phyloP scores from a whole-genome alignment of 1,140 invertebrate species.

The Schlechtendalia chinensis region DNA sequence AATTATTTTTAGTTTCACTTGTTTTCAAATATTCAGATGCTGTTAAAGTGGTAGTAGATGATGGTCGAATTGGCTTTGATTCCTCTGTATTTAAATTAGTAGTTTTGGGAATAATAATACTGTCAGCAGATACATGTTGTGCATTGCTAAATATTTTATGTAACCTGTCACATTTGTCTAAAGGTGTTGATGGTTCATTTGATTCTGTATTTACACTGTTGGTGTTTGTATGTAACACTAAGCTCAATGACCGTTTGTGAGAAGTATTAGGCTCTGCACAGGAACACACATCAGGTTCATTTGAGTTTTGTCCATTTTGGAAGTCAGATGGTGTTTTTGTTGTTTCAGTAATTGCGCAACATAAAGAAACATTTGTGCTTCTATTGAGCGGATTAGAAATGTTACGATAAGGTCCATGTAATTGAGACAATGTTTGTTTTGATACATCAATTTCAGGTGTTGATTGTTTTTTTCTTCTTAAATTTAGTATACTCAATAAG shows the following conservation, averaged over 20 bases:
- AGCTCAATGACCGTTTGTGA: slow-evolving; percentile 52
- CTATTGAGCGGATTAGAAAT: slow-evolving; percentile 36
- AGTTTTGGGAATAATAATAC: slow-evolving; percentile 52
- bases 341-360: slow-evolving; percentile 54
- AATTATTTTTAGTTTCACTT: slow-evolving; percentile 56
- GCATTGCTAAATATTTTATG: slow-evolving; percentile 41
- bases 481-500: slow-evolving; percentile 24
- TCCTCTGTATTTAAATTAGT: slow-evolving; percentile 23
- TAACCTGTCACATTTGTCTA: slow-evolving; percentile 38
- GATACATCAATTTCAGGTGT: neutral
- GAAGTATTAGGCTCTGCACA: slow-evolving; percentile 45
- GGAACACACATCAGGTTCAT: slow-evolving; percentile 32
- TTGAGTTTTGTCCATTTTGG: slow-evolving; percentile 43
- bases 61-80: slow-evolving; percentile 37
- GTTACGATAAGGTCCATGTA: slow-evolving; percentile 33
- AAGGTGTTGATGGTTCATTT: slow-evolving; percentile 41
- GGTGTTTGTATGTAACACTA: slow-evolving; percentile 50
- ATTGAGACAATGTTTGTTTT: neutral
- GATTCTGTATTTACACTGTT: slow-evolving; percentile 39
- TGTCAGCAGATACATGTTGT: slow-evolving; percentile 53
- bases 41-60: slow-evolving; percentile 18
- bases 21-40: slow-evolving; percentile 50
- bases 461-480: slow-evolving; percentile 16
- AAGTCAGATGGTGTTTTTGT: slow-evolving; percentile 22
- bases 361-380: slow-evolving; percentile 53